phyloP scores from a whole-genome alignment of 1,140 invertebrate species.

The Ips typographus region DNA sequence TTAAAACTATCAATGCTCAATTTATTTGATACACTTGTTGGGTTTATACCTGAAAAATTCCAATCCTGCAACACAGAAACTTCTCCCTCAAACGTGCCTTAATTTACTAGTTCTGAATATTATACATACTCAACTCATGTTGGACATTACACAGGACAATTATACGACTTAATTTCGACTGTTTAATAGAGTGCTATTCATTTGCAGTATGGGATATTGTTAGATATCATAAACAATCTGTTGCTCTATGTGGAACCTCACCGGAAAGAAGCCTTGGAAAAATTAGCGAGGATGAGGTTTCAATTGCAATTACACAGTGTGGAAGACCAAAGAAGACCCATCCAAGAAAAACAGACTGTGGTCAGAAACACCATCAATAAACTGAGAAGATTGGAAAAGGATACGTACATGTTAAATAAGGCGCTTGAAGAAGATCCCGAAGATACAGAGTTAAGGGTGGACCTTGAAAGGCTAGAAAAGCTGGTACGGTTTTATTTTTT shows the following conservation, averaged over 20 bases:
- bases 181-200: too few relatives aligned
- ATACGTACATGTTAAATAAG: slow-evolving; percentile 87
- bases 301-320: slow-evolving; percentile 86
- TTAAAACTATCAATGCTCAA: too few relatives aligned
- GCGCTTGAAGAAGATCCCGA: slow-evolving; percentile 72
- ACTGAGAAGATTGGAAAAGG: slow-evolving; percentile 81
- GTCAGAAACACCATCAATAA: slow-evolving; percentile 80
- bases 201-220: slow-evolving; percentile 85
- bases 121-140: not conserved
- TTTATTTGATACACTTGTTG: too few relatives aligned
- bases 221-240: slow-evolving; percentile 97
- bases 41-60: too few relatives aligned
- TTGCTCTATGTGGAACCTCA: slow-evolving; percentile 95
- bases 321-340: slow-evolving; percentile 88
- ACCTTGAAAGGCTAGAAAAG: slow-evolving; percentile 71
- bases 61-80: too few relatives aligned
- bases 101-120: too few relatives aligned
- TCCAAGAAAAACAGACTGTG: slow-evolving; percentile 86
- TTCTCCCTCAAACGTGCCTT: too few relatives aligned
- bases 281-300: slow-evolving; percentile 89
- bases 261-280: slow-evolving; percentile 86
- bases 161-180: not conserved
- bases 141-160: not conserved
- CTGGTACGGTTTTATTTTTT: slow-evolving; percentile 52
- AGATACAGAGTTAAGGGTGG: slow-evolving; percentile 62